These are phyloP conservation scores for Polypterus bichir DNA, from an alignment of 2,113 vertebrate species.

Conservation along the genomic window DNA sequence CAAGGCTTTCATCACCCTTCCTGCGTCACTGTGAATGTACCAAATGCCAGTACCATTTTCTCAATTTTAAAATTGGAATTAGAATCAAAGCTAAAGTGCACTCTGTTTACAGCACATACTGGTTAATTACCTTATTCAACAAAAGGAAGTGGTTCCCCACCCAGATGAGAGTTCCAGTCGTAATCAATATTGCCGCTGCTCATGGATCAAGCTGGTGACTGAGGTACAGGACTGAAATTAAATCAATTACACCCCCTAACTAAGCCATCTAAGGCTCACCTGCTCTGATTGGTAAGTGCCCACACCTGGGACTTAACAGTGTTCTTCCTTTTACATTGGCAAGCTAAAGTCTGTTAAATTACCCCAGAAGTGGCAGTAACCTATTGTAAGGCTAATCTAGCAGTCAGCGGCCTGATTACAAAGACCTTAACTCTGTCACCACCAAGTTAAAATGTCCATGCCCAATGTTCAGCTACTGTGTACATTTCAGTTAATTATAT, in stretches of 20 bases:
- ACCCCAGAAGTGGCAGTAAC: neutral
- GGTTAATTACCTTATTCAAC: conserved; percentile 11
- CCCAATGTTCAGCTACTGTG: too few species aligned
- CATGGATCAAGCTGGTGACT: conserved; percentile 2
- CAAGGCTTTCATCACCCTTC: too few species aligned
- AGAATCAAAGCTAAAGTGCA: neutral
- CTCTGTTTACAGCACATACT: neutral
- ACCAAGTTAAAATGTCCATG: neutral
- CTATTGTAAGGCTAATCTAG: conserved; percentile 7
- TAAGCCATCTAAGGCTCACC: neutral
- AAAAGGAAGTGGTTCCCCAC: conserved; percentile 11
- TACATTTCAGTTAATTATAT: too few species aligned
- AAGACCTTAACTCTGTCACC: neutral
- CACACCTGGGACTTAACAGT: conserved; percentile 9
- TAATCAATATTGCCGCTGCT: conserved; percentile 1
- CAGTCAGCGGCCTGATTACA: conserved; percentile 8
- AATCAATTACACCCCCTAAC: conserved; percentile 10
- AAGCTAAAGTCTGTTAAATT: neutral
- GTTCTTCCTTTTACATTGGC: neutral
- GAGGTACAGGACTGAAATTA: conserved; percentile 11
- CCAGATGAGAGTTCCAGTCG: conserved; percentile 3
- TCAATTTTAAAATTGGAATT: neutral
- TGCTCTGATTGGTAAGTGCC: conserved; percentile 2
- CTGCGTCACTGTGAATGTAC: too few species aligned
- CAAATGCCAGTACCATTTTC: too few species aligned